A percentile compares a stretch with the other conserved stretches of the same genome.
These are phyloP conservation scores for Drosophila novamexicana DNA, from an alignment of 1,140 invertebrate genomes.

Conservation along the genomic window DNA sequence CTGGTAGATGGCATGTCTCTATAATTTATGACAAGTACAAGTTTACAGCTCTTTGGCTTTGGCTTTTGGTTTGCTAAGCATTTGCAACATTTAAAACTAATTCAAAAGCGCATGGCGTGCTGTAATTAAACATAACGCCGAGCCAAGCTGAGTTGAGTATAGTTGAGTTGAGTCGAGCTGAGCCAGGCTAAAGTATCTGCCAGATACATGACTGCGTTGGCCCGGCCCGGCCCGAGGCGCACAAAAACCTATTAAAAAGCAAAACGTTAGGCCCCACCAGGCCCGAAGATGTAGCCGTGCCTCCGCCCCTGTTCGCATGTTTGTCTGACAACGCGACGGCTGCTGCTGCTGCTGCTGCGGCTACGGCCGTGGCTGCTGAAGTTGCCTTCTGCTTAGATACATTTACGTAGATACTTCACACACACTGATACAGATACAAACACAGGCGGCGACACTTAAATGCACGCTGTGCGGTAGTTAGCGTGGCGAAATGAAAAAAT, in stretches of 20 bases:
- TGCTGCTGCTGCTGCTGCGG: constrained; percentile 26
- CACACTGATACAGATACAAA: constrained; percentile 20
- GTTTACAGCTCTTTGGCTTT: constrained; percentile 46
- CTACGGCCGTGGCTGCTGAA: constrained; percentile 17
- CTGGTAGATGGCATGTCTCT: constrained; percentile 32
- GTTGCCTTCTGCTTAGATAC: constrained; percentile 37
- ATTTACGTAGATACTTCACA: constrained; percentile 21
- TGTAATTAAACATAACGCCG: constrained; percentile 74
- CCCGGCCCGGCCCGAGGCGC: constrained; percentile 47
- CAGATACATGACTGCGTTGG: constrained; percentile 47
- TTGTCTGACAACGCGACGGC: constrained; percentile 38
- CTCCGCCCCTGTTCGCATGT: constrained; percentile 46
- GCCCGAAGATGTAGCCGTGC: constrained; percentile 26
- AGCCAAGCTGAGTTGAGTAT: not conserved
- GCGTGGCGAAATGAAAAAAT: constrained; percentile 76
- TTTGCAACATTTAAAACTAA: constrained; percentile 68
- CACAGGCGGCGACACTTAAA: constrained; percentile 67
- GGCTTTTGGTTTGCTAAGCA: constrained; percentile 12
- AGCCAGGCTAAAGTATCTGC: constrained; percentile 65
- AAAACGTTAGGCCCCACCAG: constrained; percentile 64
- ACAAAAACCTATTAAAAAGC: constrained; percentile 77
- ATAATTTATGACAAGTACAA: constrained; percentile 76
- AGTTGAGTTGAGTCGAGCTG: not conserved
- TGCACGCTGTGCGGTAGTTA: constrained; percentile 81
- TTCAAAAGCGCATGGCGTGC: constrained; percentile 71